A percentile compares a stretch with the other conserved stretches of the same genome.
Conservation (phyloP, 64 coral and sea anemone genomes). For the Stichodactyla mertensii region DNA sequence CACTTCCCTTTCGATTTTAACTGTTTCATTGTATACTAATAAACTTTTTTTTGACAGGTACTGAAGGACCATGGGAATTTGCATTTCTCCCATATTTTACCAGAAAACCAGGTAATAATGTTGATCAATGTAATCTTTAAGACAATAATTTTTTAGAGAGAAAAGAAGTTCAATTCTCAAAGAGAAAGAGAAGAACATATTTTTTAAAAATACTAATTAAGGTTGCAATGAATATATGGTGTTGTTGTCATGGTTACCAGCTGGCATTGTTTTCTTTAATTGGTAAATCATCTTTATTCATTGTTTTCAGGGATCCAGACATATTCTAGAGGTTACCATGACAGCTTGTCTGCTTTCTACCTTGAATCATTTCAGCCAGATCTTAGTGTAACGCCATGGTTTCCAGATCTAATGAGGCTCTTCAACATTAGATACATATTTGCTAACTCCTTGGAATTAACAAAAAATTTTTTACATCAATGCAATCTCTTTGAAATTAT, state of each 20-base stretch:
- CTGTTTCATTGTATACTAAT: neutral
- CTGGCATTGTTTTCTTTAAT: neutral
- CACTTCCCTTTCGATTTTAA: neutral
- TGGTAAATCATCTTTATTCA: neutral
- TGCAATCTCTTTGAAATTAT: slow-evolving; percentile 46
- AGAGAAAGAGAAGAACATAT: too few species aligned
- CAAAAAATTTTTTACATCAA: slow-evolving; percentile 36
- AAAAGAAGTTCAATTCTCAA: too few species aligned
- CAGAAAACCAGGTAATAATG: slow-evolving; percentile 48
- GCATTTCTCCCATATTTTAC: slow-evolving; percentile 46
- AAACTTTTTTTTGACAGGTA: slow-evolving; percentile 28
- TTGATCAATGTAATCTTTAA: neutral
- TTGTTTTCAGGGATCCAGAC: slow-evolving; percentile 43
- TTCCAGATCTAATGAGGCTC: slow-evolving; percentile 63
- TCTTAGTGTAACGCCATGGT: slow-evolving; percentile 31
- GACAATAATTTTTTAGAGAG: too few species aligned
- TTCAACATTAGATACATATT: slow-evolving; percentile 69
- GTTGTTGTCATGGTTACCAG: neutral
- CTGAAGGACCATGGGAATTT: slow-evolving; percentile 45
- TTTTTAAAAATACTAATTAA: neutral
- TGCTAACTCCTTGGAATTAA: slow-evolving; percentile 17
- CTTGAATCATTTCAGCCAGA: slow-evolving; percentile 44
- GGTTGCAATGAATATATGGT: neutral
- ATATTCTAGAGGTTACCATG: slow-evolving; percentile 76
- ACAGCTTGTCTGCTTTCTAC: slow-evolving; percentile 66